Evolutionary conservation across 2,888 invertebrate genomes (phyloP).

Genomic region (Temnothorax unifasciatus): DNA sequence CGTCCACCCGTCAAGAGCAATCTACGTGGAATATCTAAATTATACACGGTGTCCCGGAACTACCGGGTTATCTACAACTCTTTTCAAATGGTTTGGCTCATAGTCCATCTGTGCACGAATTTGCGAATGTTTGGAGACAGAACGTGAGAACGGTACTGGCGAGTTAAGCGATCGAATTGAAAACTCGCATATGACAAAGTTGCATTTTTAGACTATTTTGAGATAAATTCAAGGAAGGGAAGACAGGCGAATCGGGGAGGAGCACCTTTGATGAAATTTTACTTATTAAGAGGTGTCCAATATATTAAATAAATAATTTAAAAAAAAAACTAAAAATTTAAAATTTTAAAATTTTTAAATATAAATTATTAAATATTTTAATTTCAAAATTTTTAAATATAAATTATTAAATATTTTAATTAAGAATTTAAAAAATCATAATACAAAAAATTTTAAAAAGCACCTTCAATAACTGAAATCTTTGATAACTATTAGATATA

Average conservation of each 20-base stretch:
- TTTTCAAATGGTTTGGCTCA: not conserved
- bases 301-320: not conserved
- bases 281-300: not conserved
- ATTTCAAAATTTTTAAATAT: not conserved
- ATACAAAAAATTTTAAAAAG: not conserved
- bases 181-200: not conserved
- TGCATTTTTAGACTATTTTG: not conserved
- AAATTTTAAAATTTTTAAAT: not conserved
- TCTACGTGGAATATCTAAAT: slow-evolving; percentile 57
- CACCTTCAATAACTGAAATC: not conserved
- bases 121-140: not conserved
- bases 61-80: not conserved
- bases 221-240: not conserved
- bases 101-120: not conserved
- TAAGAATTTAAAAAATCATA: not conserved
- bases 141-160: not conserved
- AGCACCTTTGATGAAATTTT: not conserved
- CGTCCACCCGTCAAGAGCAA: slow-evolving; percentile 52
- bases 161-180: not conserved
- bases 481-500: not conserved
- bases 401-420: not conserved
- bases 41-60: slow-evolving; percentile 53
- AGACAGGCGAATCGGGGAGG: not conserved
- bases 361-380: no score
- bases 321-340: not conserved